A percentile compares a stretch with the other conserved stretches of the same genome.
These are phyloP conservation scores for Plecturocebus donacophilus DNA, from an alignment of 2,113 vertebrate genomes.

Conservation along the genomic window DNA sequence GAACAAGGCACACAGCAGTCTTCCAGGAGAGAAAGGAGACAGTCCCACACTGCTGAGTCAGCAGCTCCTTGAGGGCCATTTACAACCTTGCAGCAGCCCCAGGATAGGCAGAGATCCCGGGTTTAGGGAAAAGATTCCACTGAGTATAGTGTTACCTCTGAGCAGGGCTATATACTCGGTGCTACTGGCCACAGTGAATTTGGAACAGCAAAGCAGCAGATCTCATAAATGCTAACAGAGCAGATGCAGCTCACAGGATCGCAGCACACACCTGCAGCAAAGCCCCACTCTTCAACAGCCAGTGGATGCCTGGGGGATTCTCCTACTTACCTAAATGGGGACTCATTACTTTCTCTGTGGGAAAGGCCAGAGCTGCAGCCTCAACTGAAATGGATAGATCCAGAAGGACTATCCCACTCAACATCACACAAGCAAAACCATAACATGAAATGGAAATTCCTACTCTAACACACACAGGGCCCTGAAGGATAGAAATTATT, in stretches of 20 bases:
- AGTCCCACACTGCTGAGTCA: background rate
- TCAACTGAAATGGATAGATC: fast-evolving
- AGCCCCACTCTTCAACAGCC: background rate
- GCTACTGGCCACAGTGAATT: background rate
- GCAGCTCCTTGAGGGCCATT: background rate
- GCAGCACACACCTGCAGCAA: background rate
- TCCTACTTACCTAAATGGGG: background rate
- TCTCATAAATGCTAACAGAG: background rate
- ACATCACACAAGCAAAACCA: background rate
- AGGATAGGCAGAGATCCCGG: background rate
- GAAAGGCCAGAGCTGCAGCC: background rate
- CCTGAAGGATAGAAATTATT: background rate
- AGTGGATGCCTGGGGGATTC: background rate
- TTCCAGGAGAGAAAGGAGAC: background rate
- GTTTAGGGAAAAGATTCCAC: background rate
- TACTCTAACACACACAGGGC: too few species aligned
- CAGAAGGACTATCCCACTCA: background rate
- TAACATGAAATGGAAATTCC: background rate
- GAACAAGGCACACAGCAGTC: background rate
- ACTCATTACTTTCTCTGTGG: background rate
- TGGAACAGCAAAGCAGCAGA: background rate
- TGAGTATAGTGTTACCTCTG: too few species aligned
- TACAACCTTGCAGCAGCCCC: background rate
- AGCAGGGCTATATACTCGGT: background rate
- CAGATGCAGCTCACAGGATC: background rate